Evolutionary conservation across 2,797 vertebrate genomes (phyloP), one percentile per base, ranked within the genome.

Genomic region (Oreochromis grahami): DNA sequence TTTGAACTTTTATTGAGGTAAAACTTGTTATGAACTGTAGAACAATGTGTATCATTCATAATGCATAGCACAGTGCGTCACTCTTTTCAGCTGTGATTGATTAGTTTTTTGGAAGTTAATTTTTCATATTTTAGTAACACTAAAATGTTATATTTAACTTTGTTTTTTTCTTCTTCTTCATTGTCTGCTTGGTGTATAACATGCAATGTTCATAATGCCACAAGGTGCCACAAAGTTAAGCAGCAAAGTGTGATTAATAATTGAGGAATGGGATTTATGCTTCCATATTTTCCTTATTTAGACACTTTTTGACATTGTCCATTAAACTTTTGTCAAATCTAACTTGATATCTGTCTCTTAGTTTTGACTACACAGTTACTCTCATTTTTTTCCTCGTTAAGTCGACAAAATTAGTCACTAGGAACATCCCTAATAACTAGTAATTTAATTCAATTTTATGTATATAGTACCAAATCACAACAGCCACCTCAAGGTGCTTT

Each of bases 301-400:
- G 1, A 38, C 32, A 38, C 19, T 38, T 38, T 38, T 38, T 38
- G 58, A 63, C 34, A 38, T 13, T 38, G 10, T 36, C 58, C 58
- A 38, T 21, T 65, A 65, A 65, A 65, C 60, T 1, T 38, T 8
- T 38, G 11, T 65, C 58, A 63, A 63, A 63, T 63, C 17, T 8
- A 36, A 63, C 34, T 63, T 63, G 10, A 63, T n/a, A 63, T 63
- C n/a, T 38, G 58, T 21, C 32, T 63, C 10, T 63, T 36, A n/a
- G 17, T 63, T 63, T 36, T n/a, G 32, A 13, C 32, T 63, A n/a
- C 10, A 12, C 11, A 13, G 51, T 53, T 53, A 53, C 17, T n/a
- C 10, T 63, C 6, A 38, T 36, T n/a, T 63, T 34, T 63, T 63
- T 2, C 58, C 19, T 63, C 0, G 0, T 36, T 2, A 36, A 63